A percentile compares a stretch with the other conserved stretches of the same genome.
Conservation (phyloP, 2,113 vertebrate genomes). For the Sinosuthora webbiana region DNA sequence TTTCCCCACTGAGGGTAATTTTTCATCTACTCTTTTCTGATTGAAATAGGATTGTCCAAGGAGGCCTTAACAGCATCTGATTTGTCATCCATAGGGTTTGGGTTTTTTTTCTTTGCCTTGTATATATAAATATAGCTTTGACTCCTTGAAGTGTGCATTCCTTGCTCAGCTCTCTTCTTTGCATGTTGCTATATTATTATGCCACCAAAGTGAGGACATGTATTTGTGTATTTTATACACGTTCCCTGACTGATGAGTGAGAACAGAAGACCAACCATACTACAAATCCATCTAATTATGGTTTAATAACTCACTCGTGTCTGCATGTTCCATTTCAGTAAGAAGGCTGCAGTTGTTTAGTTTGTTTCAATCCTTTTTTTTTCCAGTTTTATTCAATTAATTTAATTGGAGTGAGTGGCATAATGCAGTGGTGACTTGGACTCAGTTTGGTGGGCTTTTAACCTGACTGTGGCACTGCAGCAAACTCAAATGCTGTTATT, state of each 20-base stretch:
- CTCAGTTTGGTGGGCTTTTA: background rate
- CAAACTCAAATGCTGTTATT: background rate
- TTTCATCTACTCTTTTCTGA: conserved; percentile 20
- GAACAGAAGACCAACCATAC: background rate
- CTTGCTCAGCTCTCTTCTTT: background rate
- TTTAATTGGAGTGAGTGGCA: background rate
- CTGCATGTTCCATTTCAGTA: background rate
- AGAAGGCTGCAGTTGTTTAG: background rate
- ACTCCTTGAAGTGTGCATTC: background rate
- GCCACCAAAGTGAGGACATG: background rate
- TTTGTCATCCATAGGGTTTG: background rate
- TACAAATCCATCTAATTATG: background rate
- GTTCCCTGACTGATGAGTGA: background rate
- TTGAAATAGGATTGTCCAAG: conserved; percentile 15
- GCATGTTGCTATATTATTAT: background rate
- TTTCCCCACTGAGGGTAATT: conserved; percentile 30
- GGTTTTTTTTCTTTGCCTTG: background rate
- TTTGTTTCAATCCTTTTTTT: background rate
- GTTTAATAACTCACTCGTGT: background rate
- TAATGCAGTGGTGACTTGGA: background rate
- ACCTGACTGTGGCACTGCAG: background rate
- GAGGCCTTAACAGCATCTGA: background rate
- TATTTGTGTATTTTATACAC: background rate
- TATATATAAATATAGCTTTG: background rate
- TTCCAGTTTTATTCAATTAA: background rate